Base-by-base conservation (phyloP, 2,113 vertebrate species). In the Raja brachyura region DNA sequence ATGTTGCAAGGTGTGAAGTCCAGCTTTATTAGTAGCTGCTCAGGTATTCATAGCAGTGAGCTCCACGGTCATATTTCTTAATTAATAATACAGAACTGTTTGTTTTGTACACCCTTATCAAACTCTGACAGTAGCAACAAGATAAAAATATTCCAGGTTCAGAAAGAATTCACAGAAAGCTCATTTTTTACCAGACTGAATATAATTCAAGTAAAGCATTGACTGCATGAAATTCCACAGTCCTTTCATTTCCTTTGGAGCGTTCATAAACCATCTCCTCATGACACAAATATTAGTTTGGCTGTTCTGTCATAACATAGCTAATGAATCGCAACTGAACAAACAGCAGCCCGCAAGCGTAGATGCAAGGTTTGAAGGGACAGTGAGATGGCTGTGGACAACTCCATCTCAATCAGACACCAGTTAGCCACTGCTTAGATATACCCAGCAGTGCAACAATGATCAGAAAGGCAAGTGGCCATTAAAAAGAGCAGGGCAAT, bases 321-420 rank as follows among this genome's bases (percentile, higher is more conserved):
- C 8, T 13, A 92, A 92, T 92, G 88, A 92, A 73, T 4, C 73
- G 88, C 88, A 92, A 92, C 88, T 92, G 88, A 92, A 73, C 66
- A 70, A 92, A 92, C 33, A 92, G 66, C 31, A 61, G 14, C 70
- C 66, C 39, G 31, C 33, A 39, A 73, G 33, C 48, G 33, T 70
- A 16, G 18, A 22, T 70, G 88, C 66, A 70, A 90, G 68, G 63
- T 70, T 39, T n/a, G 66, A 18, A 90, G 66, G 61, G 22, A 68
- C 16, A 31, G 33, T 25, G 88, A 73, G 20, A 25, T 11, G 66
- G 22, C 9, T 10, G 33, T 68, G 31, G 66, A 54, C 31, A 73
- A 3, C 22, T 6, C 54, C 81, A 56, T 48, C 66, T 70, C 5
- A 4, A 39, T 92, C 22, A 8, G 63, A 68, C 61, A 90, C 3